Evolutionary conservation across 2,113 vertebrate species (phyloP), one percentile per base, ranked within the genome.

Genomic region (Taxidea taxus): DNA sequence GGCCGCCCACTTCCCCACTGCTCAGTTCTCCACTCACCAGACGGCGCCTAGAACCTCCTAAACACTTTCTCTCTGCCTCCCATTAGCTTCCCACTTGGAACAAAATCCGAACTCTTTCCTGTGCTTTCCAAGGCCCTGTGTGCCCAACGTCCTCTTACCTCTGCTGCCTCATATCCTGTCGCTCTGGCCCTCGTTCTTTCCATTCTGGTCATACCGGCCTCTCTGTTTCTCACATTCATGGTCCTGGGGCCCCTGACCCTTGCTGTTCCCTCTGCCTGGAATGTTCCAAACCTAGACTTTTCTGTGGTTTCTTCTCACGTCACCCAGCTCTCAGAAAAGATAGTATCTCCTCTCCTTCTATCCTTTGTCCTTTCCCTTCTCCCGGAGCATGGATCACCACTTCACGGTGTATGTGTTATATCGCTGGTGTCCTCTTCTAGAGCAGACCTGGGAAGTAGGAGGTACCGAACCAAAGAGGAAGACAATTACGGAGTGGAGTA

Each of bases 361-460:
- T 25, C 21, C 70, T n/a, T 74, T 44, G 62, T 27, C 44, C 39
- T 42, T 49, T 16, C 1, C 39, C 42, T 44, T 58, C 80, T 66
- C 21, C 56, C 47, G 42, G n/a, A 82, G 29, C 25, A 3, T 29
- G 4, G 7, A 13, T 49, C 23, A 21, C 47, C 31, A 12, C 44
- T 56, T 60, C 82, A 12, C 1, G 0, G 3, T 60, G 2, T 25
- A 37, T 8, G 25, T 27, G 6, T 25, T 2, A 1, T 2, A 3
- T 2, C 0, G 1, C 21, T 42, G 1, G 9, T 44, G 60, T 81
- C 78, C 64, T 23, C 9, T 0, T 39, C 21, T 13, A 54, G 29
- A 21, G 44, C 51, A 58, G 90, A 15, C 47, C 64, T 29, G 51
- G 62, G 34, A 80, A 39, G 5, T 7, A 25, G 42, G 29, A 75